Percentiles rank a stretch among this genome's conserved stretches.
phyloP scores from a whole-genome alignment of 2,888 invertebrate species.

The Hoplodrina blanda region DNA sequence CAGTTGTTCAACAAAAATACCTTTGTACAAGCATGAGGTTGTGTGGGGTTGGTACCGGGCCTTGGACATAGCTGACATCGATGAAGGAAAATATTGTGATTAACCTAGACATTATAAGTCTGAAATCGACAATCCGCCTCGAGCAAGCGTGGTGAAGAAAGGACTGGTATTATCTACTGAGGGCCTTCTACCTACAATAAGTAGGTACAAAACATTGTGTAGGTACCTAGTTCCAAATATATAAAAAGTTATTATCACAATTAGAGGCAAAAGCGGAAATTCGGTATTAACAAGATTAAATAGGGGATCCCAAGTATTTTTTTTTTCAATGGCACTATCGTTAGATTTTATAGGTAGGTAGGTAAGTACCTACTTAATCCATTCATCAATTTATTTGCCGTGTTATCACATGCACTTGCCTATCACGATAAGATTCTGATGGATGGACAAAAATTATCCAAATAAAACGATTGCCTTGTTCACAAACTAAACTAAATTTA shows the following conservation, averaged over 20 bases:
- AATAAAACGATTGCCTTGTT: slow-evolving; percentile 9
- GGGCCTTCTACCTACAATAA: background rate
- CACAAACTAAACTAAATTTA: too few species aligned
- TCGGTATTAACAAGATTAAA: background rate
- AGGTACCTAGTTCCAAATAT: background rate
- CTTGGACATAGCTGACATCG: too few species aligned
- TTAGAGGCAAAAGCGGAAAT: background rate
- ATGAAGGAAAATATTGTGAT: too few species aligned
- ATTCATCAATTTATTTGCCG: slow-evolving; percentile 16
- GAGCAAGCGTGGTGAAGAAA: too few species aligned
- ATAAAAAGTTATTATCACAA: background rate
- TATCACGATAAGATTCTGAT: slow-evolving; percentile 15
- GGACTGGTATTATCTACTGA: background rate
- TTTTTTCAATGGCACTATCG: background rate
- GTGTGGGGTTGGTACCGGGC: too few species aligned
- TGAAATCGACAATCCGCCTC: too few species aligned
- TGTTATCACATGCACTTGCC: slow-evolving; percentile 18
- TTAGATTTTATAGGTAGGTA: background rate
- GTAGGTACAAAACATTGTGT: background rate
- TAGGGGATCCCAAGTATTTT: background rate
- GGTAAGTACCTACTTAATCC: background rate
- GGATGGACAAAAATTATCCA: slow-evolving; percentile 6
- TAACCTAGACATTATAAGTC: too few species aligned
- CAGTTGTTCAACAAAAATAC: too few species aligned
- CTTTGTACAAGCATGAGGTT: too few species aligned